Base-by-base conservation (phyloP, 2,797 vertebrate genomes). In the Schizopygopsis malacanthus region DNA sequence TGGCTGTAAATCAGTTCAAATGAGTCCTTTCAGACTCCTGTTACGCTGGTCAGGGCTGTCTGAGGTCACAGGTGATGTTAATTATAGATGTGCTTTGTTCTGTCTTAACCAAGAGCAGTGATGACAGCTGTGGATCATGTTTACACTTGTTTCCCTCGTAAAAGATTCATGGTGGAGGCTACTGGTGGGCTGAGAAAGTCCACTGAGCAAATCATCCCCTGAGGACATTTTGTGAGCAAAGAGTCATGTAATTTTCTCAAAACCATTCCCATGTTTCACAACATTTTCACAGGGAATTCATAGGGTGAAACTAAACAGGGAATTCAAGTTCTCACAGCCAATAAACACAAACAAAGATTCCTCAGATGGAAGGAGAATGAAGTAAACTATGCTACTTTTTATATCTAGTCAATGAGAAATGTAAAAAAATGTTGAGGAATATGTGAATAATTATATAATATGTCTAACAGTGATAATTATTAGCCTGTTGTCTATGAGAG, bases 1-100 rank as follows among this genome's bases (percentile, higher is more conserved):
- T 59, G 67, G 76, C 50, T 79, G 65, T 61, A 72, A 72, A 72
- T 79, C 75, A 78, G 75, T 85, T 59, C n/a, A 85, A 79, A 69
- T 4, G n/a, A 71, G 65, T 56, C 9, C 13, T 33, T 54, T 85
- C 20, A 59, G 37, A 92, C 90, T 94, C 92, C 90, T 91, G 89
- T 94, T 93, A 92, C 92, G 87, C 89, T 69, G 88, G 87, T 91
- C 93, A 91, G 87, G 89, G 91, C 92, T 61, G 92, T 90, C 72
- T 41, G 89, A 89, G 93, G 93, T 67, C 84, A 93, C 90, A 90
- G 71, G 92, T 95, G 87, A 85, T 90, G 86, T 95, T 89, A 94
- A 96, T 95, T 94, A 96, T 95, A 89, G 86, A 96, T 95, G 92
- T 87, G 88, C 88, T 94, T 95, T 96, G 95, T 95, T 93, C 90